phyloP scores from a whole-genome alignment of 2,888 invertebrate genomes.

The Polydrusus cervinus region DNA sequence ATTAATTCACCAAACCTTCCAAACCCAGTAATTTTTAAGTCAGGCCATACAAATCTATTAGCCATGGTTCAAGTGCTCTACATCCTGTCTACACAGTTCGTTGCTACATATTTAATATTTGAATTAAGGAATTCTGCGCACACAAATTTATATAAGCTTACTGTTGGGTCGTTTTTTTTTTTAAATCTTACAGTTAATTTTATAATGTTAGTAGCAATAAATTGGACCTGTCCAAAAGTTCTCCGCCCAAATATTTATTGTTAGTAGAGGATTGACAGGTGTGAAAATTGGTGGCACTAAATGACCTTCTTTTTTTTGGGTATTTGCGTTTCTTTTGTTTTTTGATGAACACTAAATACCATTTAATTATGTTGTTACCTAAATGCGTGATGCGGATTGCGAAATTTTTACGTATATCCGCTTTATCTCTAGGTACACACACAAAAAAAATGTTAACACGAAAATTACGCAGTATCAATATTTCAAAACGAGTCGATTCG shows the following conservation, averaged over 20 bases:
- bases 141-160: background rate
- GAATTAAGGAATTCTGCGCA: background rate
- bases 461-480: too few species aligned
- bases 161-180: too few species aligned
- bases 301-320: slow-evolving; percentile 31
- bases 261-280: slow-evolving; percentile 22
- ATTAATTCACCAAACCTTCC: background rate
- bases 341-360: slow-evolving; percentile 14
- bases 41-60: slow-evolving; percentile 25
- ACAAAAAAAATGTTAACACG: too few species aligned
- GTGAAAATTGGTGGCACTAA: slow-evolving; percentile 28
- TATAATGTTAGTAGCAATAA: too few species aligned
- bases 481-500: background rate
- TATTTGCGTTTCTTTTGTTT: slow-evolving; percentile 31
- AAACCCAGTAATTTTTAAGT: slow-evolving; percentile 24
- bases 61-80: slow-evolving; percentile 23
- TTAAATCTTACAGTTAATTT: too few species aligned
- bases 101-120: slow-evolving; percentile 6
- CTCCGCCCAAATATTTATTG: background rate
- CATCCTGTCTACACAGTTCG: slow-evolving; percentile 26
- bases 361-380: slow-evolving; percentile 29
- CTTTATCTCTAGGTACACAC: background rate
- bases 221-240: too few species aligned
- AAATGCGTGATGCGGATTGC: slow-evolving; percentile 16
- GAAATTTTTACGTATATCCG: slow-evolving; percentile 1